Base-by-base conservation (phyloP, 1,140 invertebrate genomes). In the Sycophaga agraensis region DNA sequence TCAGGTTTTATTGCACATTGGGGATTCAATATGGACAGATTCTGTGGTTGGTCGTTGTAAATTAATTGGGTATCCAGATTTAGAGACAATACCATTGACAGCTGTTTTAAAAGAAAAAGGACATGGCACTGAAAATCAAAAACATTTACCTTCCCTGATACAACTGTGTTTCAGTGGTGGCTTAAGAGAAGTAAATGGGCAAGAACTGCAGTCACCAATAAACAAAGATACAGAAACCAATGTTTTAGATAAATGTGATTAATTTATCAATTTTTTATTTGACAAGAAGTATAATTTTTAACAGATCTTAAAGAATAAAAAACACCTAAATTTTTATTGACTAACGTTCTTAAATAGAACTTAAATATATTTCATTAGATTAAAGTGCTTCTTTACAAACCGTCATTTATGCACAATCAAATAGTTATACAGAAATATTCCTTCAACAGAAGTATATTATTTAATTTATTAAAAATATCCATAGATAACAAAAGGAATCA, bases 1-100 rank as follows among this genome's bases (percentile, higher is more conserved):
- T 45, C 48, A 78, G 76, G 72, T 78, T 28, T 50, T 64, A 11
- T 57, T 79, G 16, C 73, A 76, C 43, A 51, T 80, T 12, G 70
- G 68, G 7, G 68, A 81, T 60, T 77, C 71, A 12, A 54, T 81
- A 9, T 81, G 77, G 77, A 53, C 76, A 3, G 59, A 79, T 46
- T 69, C 72, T 37, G 39, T 81, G n/a, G 68, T 74, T 64, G 59
- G 71, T 45, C 67, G 70, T 28, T 70, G 67, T 3, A 68, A 76
- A 61, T 48, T 80, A n/a, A 31, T 55, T 35, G 70, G 69, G 11
- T 64, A 69, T 48, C 24, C 59, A n/a, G 72, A 73, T 54, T 12
- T 78, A 17, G 55, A 66, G 22, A 65, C 59, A 8, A 65, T 68
- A 0, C 71, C 65, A 5, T 48, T 81, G 14, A 74, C 70, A 53